Evolutionary conservation across 2,797 vertebrate species (phyloP).

Genomic region (Eupleurogrammus muticus): DNA sequence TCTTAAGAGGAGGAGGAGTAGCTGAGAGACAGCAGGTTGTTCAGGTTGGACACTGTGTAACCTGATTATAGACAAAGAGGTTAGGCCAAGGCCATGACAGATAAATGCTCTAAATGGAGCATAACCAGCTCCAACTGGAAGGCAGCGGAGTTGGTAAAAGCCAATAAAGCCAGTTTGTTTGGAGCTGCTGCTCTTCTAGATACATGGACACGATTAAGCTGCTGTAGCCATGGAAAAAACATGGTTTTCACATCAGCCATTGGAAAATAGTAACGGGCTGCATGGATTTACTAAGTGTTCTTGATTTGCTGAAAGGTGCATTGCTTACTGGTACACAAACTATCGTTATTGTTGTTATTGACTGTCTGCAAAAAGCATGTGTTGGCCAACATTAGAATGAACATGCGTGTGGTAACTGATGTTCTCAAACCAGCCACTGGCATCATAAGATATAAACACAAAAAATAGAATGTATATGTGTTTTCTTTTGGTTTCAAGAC

Average conservation of each 20-base stretch:
- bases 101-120: conserved; percentile 67
- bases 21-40: conserved; percentile 40
- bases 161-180: conserved; percentile 43
- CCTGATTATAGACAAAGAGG: conserved; percentile 59
- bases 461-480: background rate
- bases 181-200: conserved; percentile 17
- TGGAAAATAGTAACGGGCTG: conserved; percentile 9
- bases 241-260: conserved; percentile 10
- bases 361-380: too few species aligned
- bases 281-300: background rate
- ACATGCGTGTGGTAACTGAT: background rate
- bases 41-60: conserved; percentile 54
- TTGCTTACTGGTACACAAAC: background rate
- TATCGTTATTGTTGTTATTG: too few species aligned
- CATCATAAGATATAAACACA: background rate
- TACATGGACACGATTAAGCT: background rate
- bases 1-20: conserved; percentile 13
- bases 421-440: background rate
- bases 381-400: too few species aligned
- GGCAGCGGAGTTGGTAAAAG: conserved; percentile 58
- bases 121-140: conserved; percentile 52
- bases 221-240: conserved; percentile 14
- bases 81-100: conserved; percentile 47
- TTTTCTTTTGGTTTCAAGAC: too few species aligned
- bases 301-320: background rate